Percentiles rank a stretch among this genome's conserved stretches.
Conservation (phyloP, 2,113 vertebrate species). For the Ptyas mucosa region DNA sequence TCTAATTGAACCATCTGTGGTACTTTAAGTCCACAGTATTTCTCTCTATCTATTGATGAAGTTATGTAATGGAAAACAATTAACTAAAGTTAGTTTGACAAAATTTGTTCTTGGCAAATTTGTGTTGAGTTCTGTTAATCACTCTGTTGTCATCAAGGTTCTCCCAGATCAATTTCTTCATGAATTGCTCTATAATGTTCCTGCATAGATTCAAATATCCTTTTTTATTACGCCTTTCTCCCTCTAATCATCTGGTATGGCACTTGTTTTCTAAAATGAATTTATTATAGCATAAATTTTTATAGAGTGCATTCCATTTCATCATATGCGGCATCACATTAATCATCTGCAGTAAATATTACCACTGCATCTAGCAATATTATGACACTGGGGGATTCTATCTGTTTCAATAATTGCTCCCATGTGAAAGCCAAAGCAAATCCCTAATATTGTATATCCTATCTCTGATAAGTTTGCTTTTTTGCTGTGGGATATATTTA, state of each 20-base stretch:
- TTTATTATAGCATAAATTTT: background rate
- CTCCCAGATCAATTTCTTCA: background rate
- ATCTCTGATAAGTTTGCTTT: background rate
- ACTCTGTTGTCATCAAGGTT: background rate
- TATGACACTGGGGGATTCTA: background rate
- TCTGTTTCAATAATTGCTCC: background rate
- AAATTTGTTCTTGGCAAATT: background rate
- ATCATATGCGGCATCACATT: background rate
- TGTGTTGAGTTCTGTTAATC: background rate
- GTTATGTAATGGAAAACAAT: background rate
- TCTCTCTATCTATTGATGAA: background rate
- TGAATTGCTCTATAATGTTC: background rate
- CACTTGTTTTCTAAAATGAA: background rate
- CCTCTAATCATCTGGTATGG: background rate
- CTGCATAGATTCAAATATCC: background rate
- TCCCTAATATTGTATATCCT: background rate
- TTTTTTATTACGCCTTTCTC: background rate
- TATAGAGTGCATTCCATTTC: background rate
- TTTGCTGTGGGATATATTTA: background rate
- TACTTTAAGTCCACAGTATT: background rate
- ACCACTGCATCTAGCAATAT: background rate
- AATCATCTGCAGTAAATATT: background rate
- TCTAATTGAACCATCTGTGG: background rate
- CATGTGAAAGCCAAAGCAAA: background rate
- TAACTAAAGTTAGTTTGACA: background rate